These are phyloP conservation scores for Ylistrum balloti DNA, from an alignment of 1,140 invertebrate genomes.

Conservation along the genomic window DNA sequence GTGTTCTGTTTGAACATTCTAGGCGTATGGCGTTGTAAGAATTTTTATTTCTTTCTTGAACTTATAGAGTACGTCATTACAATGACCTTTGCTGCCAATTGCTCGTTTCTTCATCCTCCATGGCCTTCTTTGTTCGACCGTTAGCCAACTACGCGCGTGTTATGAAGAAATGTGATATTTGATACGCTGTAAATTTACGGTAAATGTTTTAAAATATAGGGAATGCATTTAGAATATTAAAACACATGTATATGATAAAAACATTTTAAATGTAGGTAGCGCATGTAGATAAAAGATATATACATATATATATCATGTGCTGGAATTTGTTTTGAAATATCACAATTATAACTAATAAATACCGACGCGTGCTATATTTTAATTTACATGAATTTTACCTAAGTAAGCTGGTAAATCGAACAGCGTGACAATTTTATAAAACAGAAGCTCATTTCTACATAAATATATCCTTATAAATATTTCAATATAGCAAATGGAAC, in stretches of 20 bases:
- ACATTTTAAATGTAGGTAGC: too few species aligned
- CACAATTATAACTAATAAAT: too few species aligned
- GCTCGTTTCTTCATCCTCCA: background rate
- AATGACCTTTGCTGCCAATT: background rate
- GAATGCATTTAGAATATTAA: too few species aligned
- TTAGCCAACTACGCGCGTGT: background rate
- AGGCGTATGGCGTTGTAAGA: background rate
- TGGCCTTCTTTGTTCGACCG: background rate
- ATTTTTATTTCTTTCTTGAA: slow-evolving; percentile 3
- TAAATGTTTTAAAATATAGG: background rate
- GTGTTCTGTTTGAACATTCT: background rate
- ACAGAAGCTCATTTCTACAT: background rate
- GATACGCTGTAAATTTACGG: background rate
- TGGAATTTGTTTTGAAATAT: too few species aligned
- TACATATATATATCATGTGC: too few species aligned
- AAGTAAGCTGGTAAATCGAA: background rate
- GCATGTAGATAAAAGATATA: too few species aligned
- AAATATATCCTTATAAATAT: background rate
- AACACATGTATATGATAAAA: too few species aligned
- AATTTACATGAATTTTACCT: background rate
- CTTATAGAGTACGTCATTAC: background rate
- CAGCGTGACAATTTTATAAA: background rate
- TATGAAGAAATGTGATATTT: background rate
- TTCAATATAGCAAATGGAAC: background rate
- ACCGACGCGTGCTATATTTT: background rate